Percentiles rank a stretch among this genome's conserved stretches.
Evolutionary conservation across 1,140 invertebrate species (phyloP).

Genomic region (Chironomus striatipennis): DNA sequence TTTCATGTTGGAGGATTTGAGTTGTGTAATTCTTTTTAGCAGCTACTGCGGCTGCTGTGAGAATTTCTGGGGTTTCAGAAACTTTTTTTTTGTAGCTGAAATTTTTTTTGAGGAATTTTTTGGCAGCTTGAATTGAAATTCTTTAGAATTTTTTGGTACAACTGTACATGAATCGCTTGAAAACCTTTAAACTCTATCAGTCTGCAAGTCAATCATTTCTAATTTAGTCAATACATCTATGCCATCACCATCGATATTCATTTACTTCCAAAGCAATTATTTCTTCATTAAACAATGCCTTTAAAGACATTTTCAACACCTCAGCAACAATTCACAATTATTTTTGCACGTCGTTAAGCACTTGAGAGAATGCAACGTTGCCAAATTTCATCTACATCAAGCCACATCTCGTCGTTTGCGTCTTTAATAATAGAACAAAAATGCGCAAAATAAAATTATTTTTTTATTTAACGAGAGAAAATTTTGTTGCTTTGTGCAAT

Average conservation of each 20-base stretch:
- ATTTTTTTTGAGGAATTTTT: too few relatives aligned
- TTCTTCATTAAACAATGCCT: neutral
- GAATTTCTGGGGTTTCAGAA: too few relatives aligned
- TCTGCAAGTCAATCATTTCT: too few relatives aligned
- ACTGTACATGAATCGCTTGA: too few relatives aligned
- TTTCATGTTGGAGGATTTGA: too few relatives aligned
- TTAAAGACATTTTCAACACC: constrained; percentile 19
- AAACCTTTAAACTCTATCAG: too few relatives aligned
- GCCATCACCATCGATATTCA: neutral
- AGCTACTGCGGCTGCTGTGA: too few relatives aligned
- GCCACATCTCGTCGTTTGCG: neutral
- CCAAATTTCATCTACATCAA: neutral
- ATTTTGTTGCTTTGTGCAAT: neutral
- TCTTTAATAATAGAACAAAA: neutral
- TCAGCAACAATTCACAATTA: neutral
- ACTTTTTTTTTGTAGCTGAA: too few relatives aligned
- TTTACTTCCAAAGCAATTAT: neutral
- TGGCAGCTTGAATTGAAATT: too few relatives aligned
- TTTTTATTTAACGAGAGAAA: neutral
- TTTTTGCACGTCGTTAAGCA: constrained; percentile 18
- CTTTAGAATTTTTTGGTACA: too few relatives aligned
- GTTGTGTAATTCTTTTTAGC: too few relatives aligned
- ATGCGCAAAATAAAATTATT: neutral
- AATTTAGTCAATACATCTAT: too few relatives aligned
- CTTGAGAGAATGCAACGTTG: neutral